A percentile compares a stretch with the other conserved stretches of the same genome.
phyloP scores from a whole-genome alignment of 2,113 vertebrate genomes.

The Platycercus adscitus region DNA sequence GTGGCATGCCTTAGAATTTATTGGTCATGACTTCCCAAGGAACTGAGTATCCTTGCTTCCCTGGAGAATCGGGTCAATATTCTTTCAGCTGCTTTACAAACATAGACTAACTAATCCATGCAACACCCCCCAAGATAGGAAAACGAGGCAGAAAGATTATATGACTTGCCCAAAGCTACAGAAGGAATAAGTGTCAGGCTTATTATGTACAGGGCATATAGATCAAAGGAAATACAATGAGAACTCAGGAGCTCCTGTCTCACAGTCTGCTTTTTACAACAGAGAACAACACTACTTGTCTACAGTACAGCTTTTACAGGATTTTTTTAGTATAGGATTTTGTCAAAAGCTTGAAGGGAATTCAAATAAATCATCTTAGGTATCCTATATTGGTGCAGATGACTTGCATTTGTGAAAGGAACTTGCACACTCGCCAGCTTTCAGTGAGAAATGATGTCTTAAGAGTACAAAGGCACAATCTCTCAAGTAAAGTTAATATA shows the following conservation, averaged over 20 bases:
- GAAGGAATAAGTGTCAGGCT: constrained; percentile 40
- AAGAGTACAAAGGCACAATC: neutral
- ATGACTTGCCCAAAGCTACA: constrained; percentile 46
- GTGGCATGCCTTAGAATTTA: neutral
- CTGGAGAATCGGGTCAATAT: constrained; percentile 6
- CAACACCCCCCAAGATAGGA: constrained; percentile 17
- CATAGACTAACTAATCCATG: constrained; percentile 33
- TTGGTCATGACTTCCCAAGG: neutral
- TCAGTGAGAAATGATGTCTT: neutral
- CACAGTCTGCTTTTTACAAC: neutral
- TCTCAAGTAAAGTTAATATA: neutral
- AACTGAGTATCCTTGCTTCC: neutral
- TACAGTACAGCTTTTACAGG: neutral
- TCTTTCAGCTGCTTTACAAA: constrained; percentile 35
- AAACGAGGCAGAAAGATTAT: constrained; percentile 40
- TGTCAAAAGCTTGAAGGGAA: constrained; percentile 35
- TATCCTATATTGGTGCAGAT: neutral
- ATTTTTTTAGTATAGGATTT: neutral
- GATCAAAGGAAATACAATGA: constrained; percentile 54
- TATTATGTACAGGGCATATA: constrained; percentile 13
- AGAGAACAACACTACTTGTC: neutral
- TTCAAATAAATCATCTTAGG: constrained; percentile 29
- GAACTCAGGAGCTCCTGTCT: constrained; percentile 25
- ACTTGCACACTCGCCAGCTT: neutral
- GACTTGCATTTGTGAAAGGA: neutral